Evolutionary conservation across 2,888 invertebrate species (phyloP).

Genomic region (Aproaerema taeniolella): DNA sequence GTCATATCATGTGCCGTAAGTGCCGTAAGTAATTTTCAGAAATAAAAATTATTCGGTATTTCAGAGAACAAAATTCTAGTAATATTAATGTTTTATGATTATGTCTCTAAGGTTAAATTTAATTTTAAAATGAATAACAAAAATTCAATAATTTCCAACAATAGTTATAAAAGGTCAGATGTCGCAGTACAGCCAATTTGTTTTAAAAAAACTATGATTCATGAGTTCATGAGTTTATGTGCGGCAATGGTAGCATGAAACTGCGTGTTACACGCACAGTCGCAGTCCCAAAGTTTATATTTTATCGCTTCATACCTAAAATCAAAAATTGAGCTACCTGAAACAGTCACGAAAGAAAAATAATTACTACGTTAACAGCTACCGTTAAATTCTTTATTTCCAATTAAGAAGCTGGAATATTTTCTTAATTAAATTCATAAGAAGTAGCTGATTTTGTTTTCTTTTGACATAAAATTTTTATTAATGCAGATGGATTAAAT

Average conservation of each 20-base stretch:
- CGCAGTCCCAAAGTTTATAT: not conserved
- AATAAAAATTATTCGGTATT: too few species aligned
- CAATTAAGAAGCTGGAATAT: slow-evolving; percentile 3
- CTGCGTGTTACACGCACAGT: slow-evolving; percentile 60
- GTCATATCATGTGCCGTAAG: too few species aligned
- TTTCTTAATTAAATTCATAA: slow-evolving; percentile 3
- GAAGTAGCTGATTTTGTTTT: not conserved
- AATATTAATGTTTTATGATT: too few species aligned
- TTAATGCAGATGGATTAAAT: not conserved
- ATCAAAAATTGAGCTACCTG: slow-evolving; percentile 24
- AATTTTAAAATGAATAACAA: too few species aligned
- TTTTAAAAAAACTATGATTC: slow-evolving; percentile 4
- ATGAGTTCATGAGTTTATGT: not conserved
- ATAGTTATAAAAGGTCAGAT: too few species aligned
- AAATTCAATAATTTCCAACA: too few species aligned
- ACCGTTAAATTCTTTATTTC: slow-evolving; percentile 3
- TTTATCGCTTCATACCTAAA: not conserved
- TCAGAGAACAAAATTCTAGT: too few species aligned
- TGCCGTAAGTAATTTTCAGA: too few species aligned
- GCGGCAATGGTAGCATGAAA: slow-evolving; percentile 24
- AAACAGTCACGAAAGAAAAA: slow-evolving; percentile 7
- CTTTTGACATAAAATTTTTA: not conserved
- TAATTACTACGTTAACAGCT: slow-evolving; percentile 1
- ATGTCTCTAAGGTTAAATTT: too few species aligned
- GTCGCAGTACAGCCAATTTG: not conserved